phyloP scores from a whole-genome alignment of 2,888 invertebrate species.

The Galeopsomyia nigrocyanea region DNA sequence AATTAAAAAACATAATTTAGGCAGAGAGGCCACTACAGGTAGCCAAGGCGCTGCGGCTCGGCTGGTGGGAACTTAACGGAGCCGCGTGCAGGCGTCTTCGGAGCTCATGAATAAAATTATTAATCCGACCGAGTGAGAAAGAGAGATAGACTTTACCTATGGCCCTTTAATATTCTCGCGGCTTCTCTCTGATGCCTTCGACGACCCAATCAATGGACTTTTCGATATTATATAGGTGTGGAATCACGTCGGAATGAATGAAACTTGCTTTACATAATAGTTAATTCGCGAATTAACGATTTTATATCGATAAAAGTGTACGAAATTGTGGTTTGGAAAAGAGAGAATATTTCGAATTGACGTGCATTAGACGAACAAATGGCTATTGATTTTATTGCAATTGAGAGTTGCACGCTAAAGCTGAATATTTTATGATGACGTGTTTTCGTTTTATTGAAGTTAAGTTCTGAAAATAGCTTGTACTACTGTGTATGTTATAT shows the following conservation, averaged over 20 bases:
- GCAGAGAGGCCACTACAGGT: slow-evolving; percentile 37
- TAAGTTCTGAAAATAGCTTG: too few relatives aligned
- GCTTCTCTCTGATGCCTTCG: not conserved
- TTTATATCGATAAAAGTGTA: too few relatives aligned
- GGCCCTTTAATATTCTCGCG: too few relatives aligned
- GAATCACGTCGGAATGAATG: slow-evolving; percentile 4
- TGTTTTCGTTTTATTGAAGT: too few relatives aligned
- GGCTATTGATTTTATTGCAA: slow-evolving; percentile 7
- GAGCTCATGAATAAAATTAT: slow-evolving; percentile 69
- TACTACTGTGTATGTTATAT: too few relatives aligned
- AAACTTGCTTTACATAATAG: not conserved
- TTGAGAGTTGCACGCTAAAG: not conserved
- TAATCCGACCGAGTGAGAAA: slow-evolving; percentile 51
- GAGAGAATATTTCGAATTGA: too few relatives aligned
- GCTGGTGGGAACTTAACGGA: slow-evolving; percentile 65
- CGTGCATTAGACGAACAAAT: too few relatives aligned
- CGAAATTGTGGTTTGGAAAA: too few relatives aligned
- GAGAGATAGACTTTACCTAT: slow-evolving; percentile 5
- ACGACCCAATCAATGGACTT: not conserved
- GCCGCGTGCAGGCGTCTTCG: slow-evolving; percentile 54
- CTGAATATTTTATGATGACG: slow-evolving; percentile 9
- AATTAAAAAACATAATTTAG: slow-evolving; percentile 70
- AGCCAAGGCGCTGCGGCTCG: slow-evolving; percentile 44
- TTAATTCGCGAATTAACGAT: too few relatives aligned
- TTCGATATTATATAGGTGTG: slow-evolving; percentile 1